These are phyloP conservation scores for Mesorhabditis spiculigera DNA, from an alignment of 2,888 invertebrate genomes.

Conservation along the genomic window DNA sequence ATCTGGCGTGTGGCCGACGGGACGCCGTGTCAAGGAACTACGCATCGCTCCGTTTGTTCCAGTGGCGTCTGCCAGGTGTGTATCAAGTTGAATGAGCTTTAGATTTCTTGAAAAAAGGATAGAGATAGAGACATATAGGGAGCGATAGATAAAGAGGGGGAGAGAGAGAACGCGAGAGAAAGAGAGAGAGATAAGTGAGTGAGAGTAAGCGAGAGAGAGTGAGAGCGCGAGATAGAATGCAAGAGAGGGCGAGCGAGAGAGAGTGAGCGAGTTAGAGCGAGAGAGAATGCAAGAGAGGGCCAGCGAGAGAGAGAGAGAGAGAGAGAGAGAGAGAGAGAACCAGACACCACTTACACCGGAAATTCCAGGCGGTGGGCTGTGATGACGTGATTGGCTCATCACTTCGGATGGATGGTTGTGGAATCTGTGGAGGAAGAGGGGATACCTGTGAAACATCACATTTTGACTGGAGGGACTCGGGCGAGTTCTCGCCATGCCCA, in stretches of 20 bases:
- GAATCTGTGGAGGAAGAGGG: conserved; percentile 65
- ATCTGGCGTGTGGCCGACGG: conserved; percentile 39
- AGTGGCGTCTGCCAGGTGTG: conserved; percentile 28
- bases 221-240: too few species aligned
- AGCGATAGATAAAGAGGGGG: background rate
- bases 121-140: background rate
- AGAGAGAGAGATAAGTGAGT: too few species aligned
- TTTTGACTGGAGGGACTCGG: conserved; percentile 80
- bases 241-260: too few species aligned
- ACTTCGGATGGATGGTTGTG: conserved; percentile 64
- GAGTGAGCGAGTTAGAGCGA: too few species aligned
- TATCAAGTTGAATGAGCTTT: conserved; percentile 15
- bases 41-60: conserved; percentile 38
- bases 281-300: too few species aligned
- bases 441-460: conserved; percentile 76
- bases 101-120: background rate
- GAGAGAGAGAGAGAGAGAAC: background rate
- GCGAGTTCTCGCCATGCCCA: conserved; percentile 35
- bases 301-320: too few species aligned
- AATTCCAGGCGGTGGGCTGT: conserved; percentile 64
- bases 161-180: too few species aligned
- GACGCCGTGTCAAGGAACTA: conserved; percentile 32
- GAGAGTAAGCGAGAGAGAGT: too few species aligned
- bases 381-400: conserved; percentile 65
- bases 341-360: background rate